Evolutionary conservation across 2,797 vertebrate species (phyloP).

Genomic region (Taenioides sp.): DNA sequence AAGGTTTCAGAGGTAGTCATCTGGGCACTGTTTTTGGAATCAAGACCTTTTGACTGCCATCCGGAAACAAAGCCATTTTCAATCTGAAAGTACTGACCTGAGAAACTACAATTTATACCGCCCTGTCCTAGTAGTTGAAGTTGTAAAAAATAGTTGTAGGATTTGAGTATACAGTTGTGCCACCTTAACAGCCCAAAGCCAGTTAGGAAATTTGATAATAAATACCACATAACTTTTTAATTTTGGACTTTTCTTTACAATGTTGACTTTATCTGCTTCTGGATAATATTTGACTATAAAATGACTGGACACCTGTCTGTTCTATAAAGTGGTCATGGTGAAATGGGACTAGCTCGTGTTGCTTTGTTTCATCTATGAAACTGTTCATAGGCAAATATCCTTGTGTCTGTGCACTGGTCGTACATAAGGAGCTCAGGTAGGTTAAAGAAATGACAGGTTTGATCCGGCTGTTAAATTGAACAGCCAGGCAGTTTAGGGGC

Average conservation of each 20-base stretch:
- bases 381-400: constrained; percentile 16
- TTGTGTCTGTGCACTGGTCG: constrained; percentile 16
- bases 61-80: no score
- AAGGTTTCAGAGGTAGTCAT: no score
- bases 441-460: constrained; percentile 44
- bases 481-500: constrained; percentile 37
- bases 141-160: no score
- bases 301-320: not conserved
- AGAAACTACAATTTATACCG: no score
- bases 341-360: constrained; percentile 15
- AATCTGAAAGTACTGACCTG: no score
- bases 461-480: constrained; percentile 47
- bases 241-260: no score
- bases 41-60: no score
- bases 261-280: no score
- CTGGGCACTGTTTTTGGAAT: no score
- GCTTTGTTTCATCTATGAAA: constrained; percentile 21
- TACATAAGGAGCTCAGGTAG: constrained; percentile 27
- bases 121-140: no score
- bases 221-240: not conserved
- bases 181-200: not conserved
- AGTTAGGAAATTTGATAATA: not conserved
- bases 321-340: not conserved
- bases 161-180: no score
- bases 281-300: not conserved